phyloP scores from a whole-genome alignment of 2,113 vertebrate species.

The Panthera tigris region DNA sequence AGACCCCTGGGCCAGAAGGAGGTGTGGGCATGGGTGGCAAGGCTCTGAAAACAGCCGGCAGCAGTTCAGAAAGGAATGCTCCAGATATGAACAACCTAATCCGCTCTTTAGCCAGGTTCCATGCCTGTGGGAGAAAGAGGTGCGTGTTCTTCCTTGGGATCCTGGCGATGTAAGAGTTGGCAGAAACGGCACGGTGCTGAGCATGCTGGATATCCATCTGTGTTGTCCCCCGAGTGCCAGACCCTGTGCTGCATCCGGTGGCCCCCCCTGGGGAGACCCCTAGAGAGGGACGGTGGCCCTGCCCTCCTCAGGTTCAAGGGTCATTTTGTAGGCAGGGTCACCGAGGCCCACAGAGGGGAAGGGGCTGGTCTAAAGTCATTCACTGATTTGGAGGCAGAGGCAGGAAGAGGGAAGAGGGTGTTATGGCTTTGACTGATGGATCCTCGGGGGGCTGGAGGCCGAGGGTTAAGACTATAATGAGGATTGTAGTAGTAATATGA shows the following conservation, averaged over 20 bases:
- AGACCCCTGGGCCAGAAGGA: background rate
- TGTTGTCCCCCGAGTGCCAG: background rate
- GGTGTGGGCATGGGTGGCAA: background rate
- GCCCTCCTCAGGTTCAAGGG: background rate
- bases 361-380: background rate
- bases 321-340: background rate
- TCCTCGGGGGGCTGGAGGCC: background rate
- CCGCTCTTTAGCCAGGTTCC: background rate
- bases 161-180: rapidly evolving
- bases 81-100: background rate
- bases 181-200: background rate
- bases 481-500: background rate
- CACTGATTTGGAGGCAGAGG: background rate
- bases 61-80: background rate
- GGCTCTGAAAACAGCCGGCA: background rate
- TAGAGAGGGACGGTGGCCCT: background rate
- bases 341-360: background rate
- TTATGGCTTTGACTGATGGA: background rate
- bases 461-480: background rate
- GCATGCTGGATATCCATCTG: rapidly evolving
- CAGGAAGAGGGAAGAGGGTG: background rate
- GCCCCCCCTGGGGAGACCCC: no score
- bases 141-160: no score
- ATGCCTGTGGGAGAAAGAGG: background rate
- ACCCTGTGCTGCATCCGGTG: background rate